These are phyloP conservation scores for Zosterops borbonicus DNA, from an alignment of 2,113 vertebrate genomes.

Conservation along the genomic window DNA sequence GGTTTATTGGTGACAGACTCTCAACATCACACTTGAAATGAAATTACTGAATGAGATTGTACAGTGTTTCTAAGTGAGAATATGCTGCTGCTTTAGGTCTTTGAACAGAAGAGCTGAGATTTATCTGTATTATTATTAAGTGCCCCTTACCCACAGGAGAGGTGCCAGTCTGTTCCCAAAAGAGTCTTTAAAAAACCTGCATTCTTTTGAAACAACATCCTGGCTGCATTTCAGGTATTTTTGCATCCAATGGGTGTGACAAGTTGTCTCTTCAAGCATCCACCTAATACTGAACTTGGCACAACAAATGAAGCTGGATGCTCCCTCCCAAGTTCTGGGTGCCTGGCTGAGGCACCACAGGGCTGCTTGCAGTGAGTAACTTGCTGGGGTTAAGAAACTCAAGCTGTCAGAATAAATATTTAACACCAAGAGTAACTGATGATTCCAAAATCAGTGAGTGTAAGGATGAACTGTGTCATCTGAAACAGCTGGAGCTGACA, in stretches of 20 bases:
- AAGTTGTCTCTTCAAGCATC: neutral
- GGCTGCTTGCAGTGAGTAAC: neutral
- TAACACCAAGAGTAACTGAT: neutral
- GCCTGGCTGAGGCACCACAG: rapidly evolving
- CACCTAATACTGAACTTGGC: neutral
- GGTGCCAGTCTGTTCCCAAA: neutral
- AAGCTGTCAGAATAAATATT: neutral
- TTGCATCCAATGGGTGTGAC: neutral
- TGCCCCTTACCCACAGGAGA: neutral
- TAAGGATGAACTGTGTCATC: neutral
- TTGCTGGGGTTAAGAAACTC: neutral
- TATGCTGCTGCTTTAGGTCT: neutral
- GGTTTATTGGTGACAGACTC: neutral
- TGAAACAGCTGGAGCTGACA: neutral
- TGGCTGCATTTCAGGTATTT: neutral
- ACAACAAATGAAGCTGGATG: neutral
- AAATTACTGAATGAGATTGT: neutral
- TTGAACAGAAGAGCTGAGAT: neutral
- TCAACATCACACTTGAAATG: neutral
- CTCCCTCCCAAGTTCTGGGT: neutral
- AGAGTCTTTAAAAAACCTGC: rapidly evolving
- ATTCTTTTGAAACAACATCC: neutral
- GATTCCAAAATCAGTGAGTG: neutral
- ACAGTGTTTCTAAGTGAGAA: neutral
- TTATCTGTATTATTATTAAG: neutral